Evolutionary conservation across 2,113 vertebrate genomes (phyloP).

Genomic region (Dicerorhinus sumatrensis): DNA sequence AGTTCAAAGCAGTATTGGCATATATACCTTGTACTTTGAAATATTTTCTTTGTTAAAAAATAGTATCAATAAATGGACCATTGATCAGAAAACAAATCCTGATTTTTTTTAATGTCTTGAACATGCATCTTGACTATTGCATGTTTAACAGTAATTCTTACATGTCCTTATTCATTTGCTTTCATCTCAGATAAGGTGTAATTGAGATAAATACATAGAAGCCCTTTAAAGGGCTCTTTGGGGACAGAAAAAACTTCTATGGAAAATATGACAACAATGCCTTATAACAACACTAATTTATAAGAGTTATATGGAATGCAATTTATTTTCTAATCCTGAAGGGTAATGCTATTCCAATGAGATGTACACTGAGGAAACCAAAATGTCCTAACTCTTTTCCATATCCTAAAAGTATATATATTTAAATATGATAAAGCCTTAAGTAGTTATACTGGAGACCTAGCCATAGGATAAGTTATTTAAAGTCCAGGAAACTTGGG

Average conservation of each 20-base stretch:
- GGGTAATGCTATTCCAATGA: background rate
- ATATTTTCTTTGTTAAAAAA: conserved; percentile 50
- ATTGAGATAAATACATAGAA: background rate
- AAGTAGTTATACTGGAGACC: background rate
- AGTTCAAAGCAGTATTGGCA: conserved; percentile 36
- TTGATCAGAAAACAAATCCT: conserved; percentile 50
- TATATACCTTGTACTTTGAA: conserved; percentile 52
- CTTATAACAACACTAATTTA: conserved; percentile 1
- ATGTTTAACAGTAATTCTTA: conserved; percentile 1
- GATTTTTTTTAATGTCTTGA: background rate
- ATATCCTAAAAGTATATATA: background rate
- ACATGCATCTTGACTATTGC: background rate
- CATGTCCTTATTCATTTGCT: background rate
- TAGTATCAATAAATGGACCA: conserved; percentile 54
- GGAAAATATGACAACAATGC: background rate
- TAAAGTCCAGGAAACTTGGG: background rate
- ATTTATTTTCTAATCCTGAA: conserved; percentile 8
- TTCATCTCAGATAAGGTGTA: background rate
- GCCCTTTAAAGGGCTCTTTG: background rate
- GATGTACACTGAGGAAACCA: background rate
- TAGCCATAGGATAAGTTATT: background rate
- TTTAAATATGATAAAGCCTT: conserved; percentile 23
- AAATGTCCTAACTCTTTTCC: background rate
- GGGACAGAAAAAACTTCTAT: background rate
- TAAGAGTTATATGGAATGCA: background rate